Evolutionary conservation across 2,888 invertebrate genomes (phyloP).

Genomic region (Amphipoea lucens): DNA sequence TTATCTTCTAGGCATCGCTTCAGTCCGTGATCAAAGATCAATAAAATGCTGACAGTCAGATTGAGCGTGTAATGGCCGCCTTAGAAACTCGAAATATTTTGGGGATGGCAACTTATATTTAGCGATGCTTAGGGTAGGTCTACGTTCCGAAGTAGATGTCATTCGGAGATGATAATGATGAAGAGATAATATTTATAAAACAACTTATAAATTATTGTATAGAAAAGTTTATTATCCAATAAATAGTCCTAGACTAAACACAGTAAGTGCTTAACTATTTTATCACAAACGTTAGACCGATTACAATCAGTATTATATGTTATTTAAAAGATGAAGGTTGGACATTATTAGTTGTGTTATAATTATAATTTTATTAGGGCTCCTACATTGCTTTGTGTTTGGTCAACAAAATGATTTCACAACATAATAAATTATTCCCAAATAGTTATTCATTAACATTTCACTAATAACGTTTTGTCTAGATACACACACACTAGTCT

Average conservation of each 20-base stretch:
- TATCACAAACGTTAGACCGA: conserved; percentile 55
- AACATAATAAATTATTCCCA: not conserved
- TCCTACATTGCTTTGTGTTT: too few species aligned
- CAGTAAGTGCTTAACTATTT: conserved; percentile 30
- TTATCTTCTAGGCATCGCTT: too few species aligned
- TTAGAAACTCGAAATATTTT: too few species aligned
- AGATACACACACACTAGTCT: conserved; percentile 16
- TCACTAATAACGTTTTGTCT: not conserved
- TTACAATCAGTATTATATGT: conserved; percentile 32
- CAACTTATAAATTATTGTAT: conserved; percentile 17
- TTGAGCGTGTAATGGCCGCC: too few species aligned
- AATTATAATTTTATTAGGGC: not conserved
- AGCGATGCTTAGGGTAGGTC: not conserved
- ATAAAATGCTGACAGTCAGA: too few species aligned
- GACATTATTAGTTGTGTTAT: conserved; percentile 18
- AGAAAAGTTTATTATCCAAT: conserved; percentile 60
- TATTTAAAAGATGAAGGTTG: conserved; percentile 4
- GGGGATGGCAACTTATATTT: not conserved
- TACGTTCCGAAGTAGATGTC: not conserved
- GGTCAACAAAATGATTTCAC: not conserved
- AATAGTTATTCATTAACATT: not conserved
- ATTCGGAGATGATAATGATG: not conserved
- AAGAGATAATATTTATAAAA: not conserved
- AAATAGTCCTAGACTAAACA: conserved; percentile 50
- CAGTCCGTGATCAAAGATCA: too few species aligned